A percentile compares a stretch with the other conserved stretches of the same genome.
phyloP scores from a whole-genome alignment of 2,888 invertebrate genomes.

The Luperina nickerlii region DNA sequence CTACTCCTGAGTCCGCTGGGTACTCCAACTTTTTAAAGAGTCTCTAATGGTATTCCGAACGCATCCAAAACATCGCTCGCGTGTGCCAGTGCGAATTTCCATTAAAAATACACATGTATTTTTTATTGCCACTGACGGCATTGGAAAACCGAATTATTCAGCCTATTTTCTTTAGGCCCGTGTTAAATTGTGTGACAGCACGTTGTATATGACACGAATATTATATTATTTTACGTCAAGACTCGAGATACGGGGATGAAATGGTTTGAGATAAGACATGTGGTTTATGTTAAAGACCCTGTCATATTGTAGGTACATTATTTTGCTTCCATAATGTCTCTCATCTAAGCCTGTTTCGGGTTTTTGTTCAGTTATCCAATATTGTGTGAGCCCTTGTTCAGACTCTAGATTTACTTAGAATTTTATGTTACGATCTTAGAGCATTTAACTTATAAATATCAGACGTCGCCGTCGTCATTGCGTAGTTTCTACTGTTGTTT shows the following conservation, averaged over 20 bases:
- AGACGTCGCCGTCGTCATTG: background rate
- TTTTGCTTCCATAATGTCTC: constrained; percentile 38
- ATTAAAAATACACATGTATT: constrained; percentile 34
- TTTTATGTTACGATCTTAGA: background rate
- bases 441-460: background rate
- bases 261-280: constrained; percentile 48
- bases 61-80: constrained; percentile 66
- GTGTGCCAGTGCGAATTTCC: constrained; percentile 73
- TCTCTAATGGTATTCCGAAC: constrained; percentile 83
- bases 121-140: constrained; percentile 43
- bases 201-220: constrained; percentile 43
- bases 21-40: constrained; percentile 88
- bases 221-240: constrained; percentile 53
- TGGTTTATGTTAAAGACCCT: constrained; percentile 48
- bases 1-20: constrained; percentile 87
- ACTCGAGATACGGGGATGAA: constrained; percentile 38
- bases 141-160: constrained; percentile 49
- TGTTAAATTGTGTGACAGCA: constrained; percentile 47
- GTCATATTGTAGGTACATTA: constrained; percentile 31
- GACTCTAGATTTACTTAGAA: background rate
- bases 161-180: constrained; percentile 50
- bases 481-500: constrained; percentile 7
- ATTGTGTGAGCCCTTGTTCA: background rate
- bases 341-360: constrained; percentile 18
- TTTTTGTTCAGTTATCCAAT: constrained; percentile 22